Percentiles rank a stretch among this genome's conserved stretches.
Evolutionary conservation across 2,797 vertebrate genomes (phyloP).

Genomic region (Leptatherina wallacei): DNA sequence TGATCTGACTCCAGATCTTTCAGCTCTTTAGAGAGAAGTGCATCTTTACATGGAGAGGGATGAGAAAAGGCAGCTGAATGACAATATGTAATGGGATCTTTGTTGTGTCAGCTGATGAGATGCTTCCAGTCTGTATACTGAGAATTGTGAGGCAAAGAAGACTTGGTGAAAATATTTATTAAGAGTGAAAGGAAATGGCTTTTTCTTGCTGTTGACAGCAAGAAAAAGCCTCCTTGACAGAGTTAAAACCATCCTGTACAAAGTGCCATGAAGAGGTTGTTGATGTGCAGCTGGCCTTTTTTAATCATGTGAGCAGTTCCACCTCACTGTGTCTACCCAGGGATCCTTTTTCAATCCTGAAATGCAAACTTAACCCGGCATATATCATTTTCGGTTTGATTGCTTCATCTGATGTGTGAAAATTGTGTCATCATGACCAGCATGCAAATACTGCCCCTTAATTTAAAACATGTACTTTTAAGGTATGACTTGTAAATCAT

Average conservation of each 20-base stretch:
- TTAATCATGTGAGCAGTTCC: slow-evolving; percentile 33
- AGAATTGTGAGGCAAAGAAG: slow-evolving; percentile 6
- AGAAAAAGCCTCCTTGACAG: too few relatives aligned
- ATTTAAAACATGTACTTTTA: slow-evolving; percentile 33
- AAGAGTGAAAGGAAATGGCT: slow-evolving; percentile 33
- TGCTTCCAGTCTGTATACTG: slow-evolving; percentile 21
- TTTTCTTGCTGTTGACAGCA: slow-evolving; percentile 47
- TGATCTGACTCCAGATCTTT: slow-evolving; percentile 40
- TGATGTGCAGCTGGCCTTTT: slow-evolving; percentile 32
- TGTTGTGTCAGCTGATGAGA: slow-evolving; percentile 34
- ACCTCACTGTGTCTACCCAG: slow-evolving; percentile 7
- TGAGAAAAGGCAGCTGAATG: slow-evolving; percentile 34
- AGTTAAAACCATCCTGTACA: slow-evolving; percentile 46
- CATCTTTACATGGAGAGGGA: slow-evolving; percentile 42
- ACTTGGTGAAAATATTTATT: slow-evolving; percentile 53
- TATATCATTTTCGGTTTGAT: slow-evolving; percentile 55
- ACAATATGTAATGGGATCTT: slow-evolving; percentile 44
- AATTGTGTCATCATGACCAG: slow-evolving; percentile 34
- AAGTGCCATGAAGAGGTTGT: slow-evolving; percentile 40
- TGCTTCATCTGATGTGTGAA: slow-evolving; percentile 55
- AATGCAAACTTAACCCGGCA: slow-evolving; percentile 48
- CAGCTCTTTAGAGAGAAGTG: slow-evolving; percentile 14
- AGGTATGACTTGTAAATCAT: slow-evolving; percentile 59
- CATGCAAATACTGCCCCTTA: slow-evolving; percentile 48
- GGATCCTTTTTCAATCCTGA: slow-evolving; percentile 37